Evolutionary conservation across 1,140 invertebrate genomes (phyloP), one percentile per base, ranked within the genome.

Genomic region (Drosophila mauritiana): DNA sequence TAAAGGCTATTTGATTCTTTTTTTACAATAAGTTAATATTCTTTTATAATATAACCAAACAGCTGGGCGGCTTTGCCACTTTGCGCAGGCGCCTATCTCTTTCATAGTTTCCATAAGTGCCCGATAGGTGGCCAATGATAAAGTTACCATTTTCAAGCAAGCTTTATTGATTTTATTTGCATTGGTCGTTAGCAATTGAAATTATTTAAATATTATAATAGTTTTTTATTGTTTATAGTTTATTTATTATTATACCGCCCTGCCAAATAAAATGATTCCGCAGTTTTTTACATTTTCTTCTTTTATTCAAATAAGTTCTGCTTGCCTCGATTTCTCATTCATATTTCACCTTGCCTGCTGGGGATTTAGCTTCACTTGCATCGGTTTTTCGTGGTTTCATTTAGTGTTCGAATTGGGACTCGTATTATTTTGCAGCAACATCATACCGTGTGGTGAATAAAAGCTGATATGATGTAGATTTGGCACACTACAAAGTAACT

Each of bases 281-380:
- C 4, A 1, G 42, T 48, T 54, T 55, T 70, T 76, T 25, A 27
- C 51, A 7, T 61, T 67, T 64, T 57, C 22, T 31, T 68, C 59
- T 64, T 59, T 68, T 59, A 64, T 58, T 83, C 49, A 69, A 70
- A 70, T 83, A 57, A 59, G 42, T 69, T 68, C 61, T 40, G 64
- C 55, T 39, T 55, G 37, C 48, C 56, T 64, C 31, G 57, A 46
- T 67, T 69, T 54, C 46, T 67, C 51, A 39, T 70, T 85, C 56
- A 70, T 54, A 56, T 85, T 86, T 86, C 81, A 86, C 81, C 81
- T 85, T 86, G 75, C 78, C 81, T 81, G 82, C 78, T 69, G 51
- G 73, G 84, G 62, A 45, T 51, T 45, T 73, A 53, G 22, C 36
- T 42, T 63, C 37, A 12, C 43, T 62, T 40, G 57, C 22, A 37